phyloP scores from a whole-genome alignment of 2,113 vertebrate genomes.

The Pterocles burchelli region DNA sequence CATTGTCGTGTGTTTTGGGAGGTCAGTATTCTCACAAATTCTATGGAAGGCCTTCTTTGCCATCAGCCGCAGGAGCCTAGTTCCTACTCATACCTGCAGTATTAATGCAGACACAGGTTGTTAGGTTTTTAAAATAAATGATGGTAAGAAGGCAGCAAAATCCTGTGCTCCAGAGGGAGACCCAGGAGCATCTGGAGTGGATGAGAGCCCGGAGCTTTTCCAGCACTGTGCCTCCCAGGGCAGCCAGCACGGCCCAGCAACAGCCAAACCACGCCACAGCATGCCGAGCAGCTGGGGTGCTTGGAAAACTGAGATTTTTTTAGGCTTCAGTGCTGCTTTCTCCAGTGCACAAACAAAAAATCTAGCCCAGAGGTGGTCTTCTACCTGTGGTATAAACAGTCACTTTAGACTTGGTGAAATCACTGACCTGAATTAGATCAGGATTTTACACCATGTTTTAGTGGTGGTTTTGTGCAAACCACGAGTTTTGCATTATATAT shows the following conservation, averaged over 20 bases:
- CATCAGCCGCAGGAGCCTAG: neutral
- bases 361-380: neutral
- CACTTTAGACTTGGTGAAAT: rapidly evolving
- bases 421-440: neutral
- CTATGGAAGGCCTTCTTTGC: neutral
- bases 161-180: neutral
- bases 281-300: neutral
- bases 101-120: neutral
- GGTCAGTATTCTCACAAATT: neutral
- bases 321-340: neutral
- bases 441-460: neutral
- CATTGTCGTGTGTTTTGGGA: neutral
- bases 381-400: neutral
- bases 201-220: neutral
- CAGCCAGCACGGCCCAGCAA: neutral
- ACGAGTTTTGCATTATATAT: neutral
- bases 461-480: neutral
- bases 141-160: neutral
- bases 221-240: neutral
- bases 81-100: neutral
- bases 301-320: neutral
- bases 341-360: neutral
- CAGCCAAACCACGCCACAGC: neutral
- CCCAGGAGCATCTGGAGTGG: neutral
- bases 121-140: neutral